A percentile compares a stretch with the other conserved stretches of the same genome.
phyloP scores from a whole-genome alignment of 2,888 invertebrate genomes.

The Drosophila tanythrix region DNA sequence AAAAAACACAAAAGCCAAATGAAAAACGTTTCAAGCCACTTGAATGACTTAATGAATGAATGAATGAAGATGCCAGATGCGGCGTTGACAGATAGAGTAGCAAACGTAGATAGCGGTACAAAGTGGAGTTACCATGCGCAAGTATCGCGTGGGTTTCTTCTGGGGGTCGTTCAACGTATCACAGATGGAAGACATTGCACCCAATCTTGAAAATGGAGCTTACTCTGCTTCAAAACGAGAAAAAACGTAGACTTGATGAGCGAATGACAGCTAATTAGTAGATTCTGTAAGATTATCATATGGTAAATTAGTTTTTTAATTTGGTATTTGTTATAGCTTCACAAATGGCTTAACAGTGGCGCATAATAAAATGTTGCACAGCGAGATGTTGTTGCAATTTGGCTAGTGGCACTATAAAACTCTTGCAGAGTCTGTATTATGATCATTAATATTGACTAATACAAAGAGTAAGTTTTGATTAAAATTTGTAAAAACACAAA shows the following conservation, averaged over 20 bases:
- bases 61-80: constrained; percentile 31
- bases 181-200: constrained; percentile 45
- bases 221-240: not conserved
- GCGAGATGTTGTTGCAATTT: not conserved
- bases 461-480: too few species aligned
- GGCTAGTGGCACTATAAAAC: not conserved
- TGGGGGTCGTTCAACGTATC: constrained; percentile 61
- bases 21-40: constrained; percentile 51
- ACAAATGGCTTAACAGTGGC: not conserved
- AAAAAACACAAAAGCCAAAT: not conserved
- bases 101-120: constrained; percentile 25
- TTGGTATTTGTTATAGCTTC: not conserved
- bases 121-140: constrained; percentile 19
- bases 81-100: constrained; percentile 30
- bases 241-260: not conserved
- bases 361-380: not conserved
- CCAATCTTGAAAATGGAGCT: constrained; percentile 10
- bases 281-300: not conserved
- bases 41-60: constrained; percentile 65
- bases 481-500: too few species aligned
- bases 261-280: not conserved
- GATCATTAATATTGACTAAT: not conserved
- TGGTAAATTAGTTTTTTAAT: not conserved
- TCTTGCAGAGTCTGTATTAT: not conserved
- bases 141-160: constrained; percentile 29